Base-by-base conservation (phyloP, 2,797 vertebrate genomes). In the Hyperoplus lanceolatus region DNA sequence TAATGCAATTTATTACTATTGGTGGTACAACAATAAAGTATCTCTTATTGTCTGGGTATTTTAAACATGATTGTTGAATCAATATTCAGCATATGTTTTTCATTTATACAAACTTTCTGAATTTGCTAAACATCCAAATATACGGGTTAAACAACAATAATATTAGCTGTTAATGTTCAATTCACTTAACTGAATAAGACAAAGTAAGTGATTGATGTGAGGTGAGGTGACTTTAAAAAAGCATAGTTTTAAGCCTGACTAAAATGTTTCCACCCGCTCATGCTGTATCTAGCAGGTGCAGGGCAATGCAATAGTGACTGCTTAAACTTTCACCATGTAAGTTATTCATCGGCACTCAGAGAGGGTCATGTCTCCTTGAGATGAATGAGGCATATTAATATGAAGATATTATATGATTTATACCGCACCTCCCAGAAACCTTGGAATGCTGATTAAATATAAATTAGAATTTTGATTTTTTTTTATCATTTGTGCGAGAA, bases 321-420 rank as follows among this genome's bases (percentile, higher is more conserved):
- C 70, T 78, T 73, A 54, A 71, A 80, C 65, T 62, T 81, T 79
- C 39, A 82, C 56, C 50, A 55, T 61, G 53, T 5, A 66, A 48
- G 72, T 72, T 60, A 49, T 82, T 80, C 53, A 64, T 85, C 61
- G 68, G 58, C 51, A 62, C 58, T 68, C 46, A 60, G 18, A 75
- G 65, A 36, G 21, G 72, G 68, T 48, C n/a, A 11, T 42, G 38
- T 73, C 69, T 85, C 49, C 56, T 72, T 29, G 39, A 72, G 70
- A 87, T 75, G 55, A 85, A 86, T 65, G 69, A 80, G 42, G 43
- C 51, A 64, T 14, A 63, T 36, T 69, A 16, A 46, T 73, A 73
- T 70, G 86, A 77, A 85, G 87, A 79, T 49, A 54, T 84, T 51
- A 73, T 48, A 45, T 55, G 70, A 80, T 82, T 53, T 69, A 72